phyloP scores from a whole-genome alignment of 2,888 invertebrate species.

The Empis stercorea region DNA sequence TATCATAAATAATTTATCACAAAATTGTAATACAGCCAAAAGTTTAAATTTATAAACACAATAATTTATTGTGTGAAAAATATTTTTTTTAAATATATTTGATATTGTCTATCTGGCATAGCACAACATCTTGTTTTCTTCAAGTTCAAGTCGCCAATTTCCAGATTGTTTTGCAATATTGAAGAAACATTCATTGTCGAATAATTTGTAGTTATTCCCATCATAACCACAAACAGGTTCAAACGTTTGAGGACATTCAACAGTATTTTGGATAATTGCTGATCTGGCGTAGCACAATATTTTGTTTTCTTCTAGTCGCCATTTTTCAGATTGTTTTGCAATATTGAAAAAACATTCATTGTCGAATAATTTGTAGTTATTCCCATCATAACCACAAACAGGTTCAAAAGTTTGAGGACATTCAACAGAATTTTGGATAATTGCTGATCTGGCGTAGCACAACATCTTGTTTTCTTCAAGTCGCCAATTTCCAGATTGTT shows the following conservation, averaged over 20 bases:
- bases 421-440: neutral
- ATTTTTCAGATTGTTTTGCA: too few relatives aligned
- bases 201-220: neutral
- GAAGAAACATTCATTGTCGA: neutral
- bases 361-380: too few relatives aligned
- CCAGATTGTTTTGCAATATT: neutral
- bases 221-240: neutral
- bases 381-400: too few relatives aligned
- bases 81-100: too few relatives aligned
- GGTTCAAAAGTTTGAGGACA: too few relatives aligned
- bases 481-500: neutral
- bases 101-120: neutral
- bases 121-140: neutral
- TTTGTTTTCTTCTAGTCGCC: too few relatives aligned
- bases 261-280: neutral
- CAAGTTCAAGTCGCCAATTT: neutral
- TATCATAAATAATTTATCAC: too few relatives aligned
- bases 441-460: neutral
- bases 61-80: too few relatives aligned
- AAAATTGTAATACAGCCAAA: too few relatives aligned
- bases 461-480: neutral
- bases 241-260: neutral
- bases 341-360: too few relatives aligned
- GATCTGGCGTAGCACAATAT: too few relatives aligned
- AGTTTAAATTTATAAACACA: too few relatives aligned